Evolutionary conservation across 2,888 invertebrate species (phyloP), one percentile per base, ranked within the genome.

Genomic region (Standfussiana lucernea): DNA sequence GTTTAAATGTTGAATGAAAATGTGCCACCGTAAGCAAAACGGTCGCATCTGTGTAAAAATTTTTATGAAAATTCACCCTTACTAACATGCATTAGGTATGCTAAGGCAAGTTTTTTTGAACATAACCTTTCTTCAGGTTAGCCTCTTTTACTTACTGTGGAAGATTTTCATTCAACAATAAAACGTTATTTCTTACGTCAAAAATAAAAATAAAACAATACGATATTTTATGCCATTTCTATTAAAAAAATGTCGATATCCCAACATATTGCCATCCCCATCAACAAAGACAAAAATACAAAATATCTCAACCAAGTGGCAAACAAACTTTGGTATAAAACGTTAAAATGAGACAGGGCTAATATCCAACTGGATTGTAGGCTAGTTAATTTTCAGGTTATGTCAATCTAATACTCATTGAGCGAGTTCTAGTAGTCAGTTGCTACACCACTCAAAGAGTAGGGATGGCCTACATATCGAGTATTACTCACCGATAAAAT

Each of bases 401-500:
- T 53, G 45, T 37, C 75, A 81, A 45, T 45, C 42, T n/a, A 4
- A 32, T 32, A 81, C 35, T 28, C 65, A 37, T 59, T 32, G 32
- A 53, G 13, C 8, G 21, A 53, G 15, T 45, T 21, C 42, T 75
- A 45, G 37, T 40, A 37, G 47, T 6, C 50, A n/a, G 71, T 65
- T 75, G 45, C 15, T 59, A 53, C 66, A 28, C 32, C 66, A 83
- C 53, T 71, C n/a, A 56, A 45, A 74, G 42, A 65, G 74, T 74
- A 75, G 75, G 61, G 84, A 72, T 84, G 70, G 18, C 82, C 82
- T 67, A 65, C 71, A 65, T 79, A 59, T 74, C 68, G 64, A 83
- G 59, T 68, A 53, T 75, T 75, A 56, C 72, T 70, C 68, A 56
- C 13, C 68, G 79, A 83, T 86, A 85, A 78, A 83, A 71, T 69